Percentiles rank a stretch among this genome's conserved stretches.
These are phyloP conservation scores for Mythimna ferrago DNA, from an alignment of 2,888 invertebrate species.

Conservation along the genomic window DNA sequence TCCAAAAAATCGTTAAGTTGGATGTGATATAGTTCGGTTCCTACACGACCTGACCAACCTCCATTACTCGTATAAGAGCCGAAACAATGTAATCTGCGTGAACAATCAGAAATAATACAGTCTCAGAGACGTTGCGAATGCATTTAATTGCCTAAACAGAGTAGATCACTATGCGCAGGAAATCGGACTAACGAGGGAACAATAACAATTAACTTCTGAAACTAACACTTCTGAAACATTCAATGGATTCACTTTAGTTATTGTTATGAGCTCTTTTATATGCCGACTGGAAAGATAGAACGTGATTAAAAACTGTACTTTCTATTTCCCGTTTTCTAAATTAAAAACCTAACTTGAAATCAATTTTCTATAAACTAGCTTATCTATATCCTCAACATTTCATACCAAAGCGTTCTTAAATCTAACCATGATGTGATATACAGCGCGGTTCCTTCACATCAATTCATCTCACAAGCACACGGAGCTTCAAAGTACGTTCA, in stretches of 20 bases:
- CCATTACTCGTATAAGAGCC: conserved; percentile 50
- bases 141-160: conserved; percentile 63
- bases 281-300: not conserved
- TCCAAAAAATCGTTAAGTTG: conserved; percentile 18
- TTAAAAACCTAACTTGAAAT: not conserved
- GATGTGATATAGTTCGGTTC: conserved; percentile 36
- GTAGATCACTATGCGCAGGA: conserved; percentile 53
- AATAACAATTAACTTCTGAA: conserved; percentile 36
- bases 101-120: conserved; percentile 66
- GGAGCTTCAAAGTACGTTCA: conserved; percentile 59
- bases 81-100: conserved; percentile 70
- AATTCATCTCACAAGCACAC: conserved; percentile 52
- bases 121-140: conserved; percentile 64
- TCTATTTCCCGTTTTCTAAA: not conserved
- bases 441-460: conserved; percentile 46
- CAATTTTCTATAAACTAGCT: not conserved
- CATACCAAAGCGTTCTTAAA: conserved; percentile 1
- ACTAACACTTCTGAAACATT: conserved; percentile 2
- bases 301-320: not conserved
- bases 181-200: conserved; percentile 43
- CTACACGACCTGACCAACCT: conserved; percentile 40
- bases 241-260: not conserved
- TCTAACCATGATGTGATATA: conserved; percentile 35
- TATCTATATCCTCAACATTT: conserved; percentile 11
- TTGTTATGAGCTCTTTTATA: not conserved